These are phyloP conservation scores for Moxostoma hubbsi DNA, from an alignment of 2,797 vertebrate species.

Conservation along the genomic window DNA sequence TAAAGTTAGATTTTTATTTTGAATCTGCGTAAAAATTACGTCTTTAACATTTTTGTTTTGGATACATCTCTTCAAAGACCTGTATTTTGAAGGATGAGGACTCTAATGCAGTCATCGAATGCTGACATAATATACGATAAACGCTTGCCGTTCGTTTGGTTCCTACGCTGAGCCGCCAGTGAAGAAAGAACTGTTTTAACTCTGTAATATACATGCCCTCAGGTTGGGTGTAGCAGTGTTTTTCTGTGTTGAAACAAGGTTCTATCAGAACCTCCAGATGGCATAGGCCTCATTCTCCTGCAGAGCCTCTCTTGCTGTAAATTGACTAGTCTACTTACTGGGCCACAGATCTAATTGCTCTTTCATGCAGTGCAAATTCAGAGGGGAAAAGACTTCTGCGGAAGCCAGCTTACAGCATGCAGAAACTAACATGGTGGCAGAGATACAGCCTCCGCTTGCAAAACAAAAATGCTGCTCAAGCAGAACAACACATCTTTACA, in stretches of 20 bases:
- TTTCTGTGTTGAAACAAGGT: slow-evolving; percentile 26
- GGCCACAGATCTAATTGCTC: slow-evolving; percentile 51
- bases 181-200: slow-evolving; percentile 10
- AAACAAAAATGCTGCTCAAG: slow-evolving; percentile 17
- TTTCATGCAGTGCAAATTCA: slow-evolving; percentile 48
- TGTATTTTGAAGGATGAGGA: slow-evolving; percentile 7
- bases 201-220: not conserved
- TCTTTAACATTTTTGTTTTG: not conserved
- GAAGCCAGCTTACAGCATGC: slow-evolving; percentile 18
- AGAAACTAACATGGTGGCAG: slow-evolving; percentile 16
- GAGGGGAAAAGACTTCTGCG: slow-evolving; percentile 11
- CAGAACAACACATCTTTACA: slow-evolving; percentile 19
- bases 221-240: not conserved
- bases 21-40: too few species aligned
- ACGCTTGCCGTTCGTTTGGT: not conserved
- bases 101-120: not conserved
- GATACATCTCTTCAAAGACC: slow-evolving; percentile 9
- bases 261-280: slow-evolving; percentile 37
- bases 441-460: slow-evolving; percentile 15
- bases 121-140: slow-evolving; percentile 7
- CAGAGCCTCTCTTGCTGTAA: slow-evolving; percentile 40
- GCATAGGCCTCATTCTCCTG: slow-evolving; percentile 29
- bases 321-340: slow-evolving; percentile 38
- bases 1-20: too few species aligned
- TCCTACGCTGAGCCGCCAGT: not conserved